These are phyloP conservation scores for Argyrosomus japonicus DNA, from an alignment of 2,113 vertebrate species.

Conservation along the genomic window DNA sequence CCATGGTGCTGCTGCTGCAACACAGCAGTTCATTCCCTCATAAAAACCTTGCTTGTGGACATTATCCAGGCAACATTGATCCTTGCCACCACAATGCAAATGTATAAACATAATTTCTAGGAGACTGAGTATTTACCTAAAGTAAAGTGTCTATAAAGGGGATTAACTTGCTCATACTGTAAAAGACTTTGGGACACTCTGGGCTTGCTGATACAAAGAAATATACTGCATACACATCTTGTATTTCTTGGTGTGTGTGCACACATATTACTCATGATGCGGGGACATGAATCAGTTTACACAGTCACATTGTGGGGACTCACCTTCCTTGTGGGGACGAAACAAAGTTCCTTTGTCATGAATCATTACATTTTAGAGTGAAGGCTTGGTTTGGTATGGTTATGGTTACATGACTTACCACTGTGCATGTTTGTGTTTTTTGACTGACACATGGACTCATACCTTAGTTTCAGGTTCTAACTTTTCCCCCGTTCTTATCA, in stretches of 20 bases:
- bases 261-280: too few relatives aligned
- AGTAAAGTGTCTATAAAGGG: neutral
- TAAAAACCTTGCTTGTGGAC: neutral
- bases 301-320: too few relatives aligned
- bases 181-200: neutral
- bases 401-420: too few relatives aligned
- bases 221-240: neutral
- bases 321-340: too few relatives aligned
- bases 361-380: neutral
- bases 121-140: neutral
- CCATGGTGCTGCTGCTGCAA: neutral
- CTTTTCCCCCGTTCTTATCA: neutral
- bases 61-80: neutral
- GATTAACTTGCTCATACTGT: neutral
- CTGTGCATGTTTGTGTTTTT: neutral
- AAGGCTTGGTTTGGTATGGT: neutral
- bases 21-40: neutral
- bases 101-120: neutral
- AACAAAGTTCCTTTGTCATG: neutral
- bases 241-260: neutral
- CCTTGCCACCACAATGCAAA: neutral
- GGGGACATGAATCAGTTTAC: too few relatives aligned
- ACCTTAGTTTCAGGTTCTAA: neutral
- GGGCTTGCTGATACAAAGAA: too few relatives aligned
- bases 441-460: neutral